Conservation (phyloP, 2,888 invertebrate species). For the Mystacides longicornis region DNA sequence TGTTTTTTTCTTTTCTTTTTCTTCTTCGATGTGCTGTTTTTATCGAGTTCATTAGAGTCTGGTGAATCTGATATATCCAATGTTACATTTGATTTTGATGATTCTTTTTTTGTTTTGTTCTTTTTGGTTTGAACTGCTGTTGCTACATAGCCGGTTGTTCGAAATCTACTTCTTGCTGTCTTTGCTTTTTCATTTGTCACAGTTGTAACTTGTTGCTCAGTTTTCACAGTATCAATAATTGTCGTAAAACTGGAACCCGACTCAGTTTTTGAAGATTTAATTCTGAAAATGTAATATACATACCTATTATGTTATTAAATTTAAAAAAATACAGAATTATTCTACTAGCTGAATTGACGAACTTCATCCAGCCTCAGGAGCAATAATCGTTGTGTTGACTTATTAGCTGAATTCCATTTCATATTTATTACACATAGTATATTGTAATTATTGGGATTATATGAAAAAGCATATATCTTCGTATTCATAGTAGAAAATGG, state of each 20-base stretch:
- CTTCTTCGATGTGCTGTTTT: slow-evolving; percentile 44
- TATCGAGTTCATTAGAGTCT: slow-evolving; percentile 38
- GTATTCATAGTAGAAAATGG: too few species aligned
- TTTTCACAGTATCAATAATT: slow-evolving; percentile 18
- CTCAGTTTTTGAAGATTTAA: slow-evolving; percentile 40
- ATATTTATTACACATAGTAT: too few species aligned
- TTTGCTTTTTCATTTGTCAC: slow-evolving; percentile 7
- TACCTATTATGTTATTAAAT: not conserved
- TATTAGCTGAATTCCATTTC: too few species aligned
- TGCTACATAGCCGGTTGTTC: slow-evolving; percentile 53
- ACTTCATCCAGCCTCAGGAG: too few species aligned
- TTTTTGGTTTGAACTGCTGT: slow-evolving; percentile 48
- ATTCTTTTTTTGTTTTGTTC: slow-evolving; percentile 31
- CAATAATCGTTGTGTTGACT: too few species aligned
- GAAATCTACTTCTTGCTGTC: slow-evolving; percentile 44
- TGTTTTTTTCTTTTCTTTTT: slow-evolving; percentile 34
- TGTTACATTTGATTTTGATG: slow-evolving; percentile 27
- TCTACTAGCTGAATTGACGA: too few species aligned
- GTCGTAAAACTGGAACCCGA: slow-evolving; percentile 18
- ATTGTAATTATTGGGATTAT: too few species aligned
- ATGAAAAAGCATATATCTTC: too few species aligned
- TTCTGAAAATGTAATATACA: slow-evolving; percentile 33
- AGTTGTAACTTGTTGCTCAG: slow-evolving; percentile 21
- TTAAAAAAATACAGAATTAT: too few species aligned
- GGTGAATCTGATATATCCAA: slow-evolving; percentile 45